Base-by-base conservation (phyloP, 1,140 invertebrate genomes). In the Hycleus cichorii region DNA sequence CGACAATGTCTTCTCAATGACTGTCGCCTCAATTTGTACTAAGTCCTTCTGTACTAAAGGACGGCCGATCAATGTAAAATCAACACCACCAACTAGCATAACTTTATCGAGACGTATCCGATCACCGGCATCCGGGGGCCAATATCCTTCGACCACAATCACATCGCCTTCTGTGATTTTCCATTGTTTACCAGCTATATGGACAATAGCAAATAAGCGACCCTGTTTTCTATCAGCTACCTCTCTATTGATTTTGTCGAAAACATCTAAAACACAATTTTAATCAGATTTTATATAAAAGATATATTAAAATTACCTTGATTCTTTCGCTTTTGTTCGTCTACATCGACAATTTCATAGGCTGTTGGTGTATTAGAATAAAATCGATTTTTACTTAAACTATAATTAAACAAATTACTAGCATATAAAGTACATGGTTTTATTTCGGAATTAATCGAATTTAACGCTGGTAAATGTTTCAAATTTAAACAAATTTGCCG, bases 1-100 rank as follows among this genome's bases (percentile, higher is more conserved):
- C 1, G 90, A 91, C 1, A 95, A 75, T 0, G 89, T 91, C 74
- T 96, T 95, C 62, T 94, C 92, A 47, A 97, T 86, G 4, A 97
- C 83, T 38, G 91, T 95, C 0, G 89, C 93, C 59, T 89, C 83
- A 1, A 97, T 80, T 47, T 78, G 76, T 0, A 92, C 88, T 32
- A 91, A 71, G 47, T 86, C 86, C 26, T 79, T 77, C 69, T 89
- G 85, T 6, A 96, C 74, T 10, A 95, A 59, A 0, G 93, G 93
- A 48, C 84, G 76, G 43, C 94, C 93, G 59, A 95, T 77, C 1
- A 96, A 69, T 5, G 91, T 89, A 62, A 96, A 95, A 72, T 95
- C 89, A 59, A 79, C 81, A n/a, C 84, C 81, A 2, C 90, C 94
- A 32, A 91, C 84, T 12, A 94, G 64, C 8, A 97, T 69, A 79